These are phyloP conservation scores for Anarhynchus alexandrinus DNA, from an alignment of 2,113 vertebrate species.

Conservation along the genomic window DNA sequence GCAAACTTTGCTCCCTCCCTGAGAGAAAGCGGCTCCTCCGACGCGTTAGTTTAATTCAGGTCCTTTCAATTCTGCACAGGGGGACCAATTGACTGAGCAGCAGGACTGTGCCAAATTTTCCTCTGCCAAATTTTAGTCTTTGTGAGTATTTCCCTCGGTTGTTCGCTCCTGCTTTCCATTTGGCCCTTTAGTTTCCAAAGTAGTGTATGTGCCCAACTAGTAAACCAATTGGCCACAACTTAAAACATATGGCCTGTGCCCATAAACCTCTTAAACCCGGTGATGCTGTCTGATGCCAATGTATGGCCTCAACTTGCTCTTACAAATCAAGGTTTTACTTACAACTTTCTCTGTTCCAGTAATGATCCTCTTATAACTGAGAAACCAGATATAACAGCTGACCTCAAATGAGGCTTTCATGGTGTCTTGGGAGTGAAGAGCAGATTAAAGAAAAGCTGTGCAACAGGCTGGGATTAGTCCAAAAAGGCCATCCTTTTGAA, in stretches of 20 bases:
- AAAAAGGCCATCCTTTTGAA: neutral
- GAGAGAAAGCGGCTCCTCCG: neutral
- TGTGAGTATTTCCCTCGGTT: neutral
- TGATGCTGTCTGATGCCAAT: neutral
- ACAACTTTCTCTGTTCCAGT: neutral
- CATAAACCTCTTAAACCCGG: neutral
- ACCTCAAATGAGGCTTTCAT: neutral
- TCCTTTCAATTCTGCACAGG: neutral
- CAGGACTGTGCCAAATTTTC: neutral
- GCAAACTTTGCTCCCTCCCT: neutral
- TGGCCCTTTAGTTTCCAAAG: neutral
- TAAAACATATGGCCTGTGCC: neutral
- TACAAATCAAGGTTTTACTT: neutral
- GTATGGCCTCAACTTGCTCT: neutral
- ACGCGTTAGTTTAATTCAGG: neutral
- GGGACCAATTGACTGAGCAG: neutral
- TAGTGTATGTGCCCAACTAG: neutral
- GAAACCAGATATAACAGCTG: neutral
- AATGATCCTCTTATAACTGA: neutral
- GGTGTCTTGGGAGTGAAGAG: neutral
- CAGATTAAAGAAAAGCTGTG: neutral
- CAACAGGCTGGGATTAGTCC: neutral
- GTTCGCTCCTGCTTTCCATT: neutral
- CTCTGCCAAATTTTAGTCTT: neutral
- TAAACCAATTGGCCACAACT: neutral